Evolutionary conservation across 2,888 invertebrate species (phyloP), one percentile per base, ranked within the genome.

Genomic region (Perizoma flavofasciatum): DNA sequence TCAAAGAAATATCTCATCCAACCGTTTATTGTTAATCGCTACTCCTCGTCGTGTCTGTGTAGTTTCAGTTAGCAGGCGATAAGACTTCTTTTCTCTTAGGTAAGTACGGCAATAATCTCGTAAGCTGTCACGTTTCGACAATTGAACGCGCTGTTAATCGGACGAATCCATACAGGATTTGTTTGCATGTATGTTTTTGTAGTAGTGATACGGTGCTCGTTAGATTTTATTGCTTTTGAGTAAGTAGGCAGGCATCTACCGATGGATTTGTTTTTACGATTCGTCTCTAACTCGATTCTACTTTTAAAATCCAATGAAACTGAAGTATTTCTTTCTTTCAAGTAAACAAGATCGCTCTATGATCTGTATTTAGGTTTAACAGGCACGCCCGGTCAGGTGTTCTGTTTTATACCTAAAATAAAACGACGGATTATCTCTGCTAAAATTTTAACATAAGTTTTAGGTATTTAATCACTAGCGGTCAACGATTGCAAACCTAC

Each of bases 51-150:
- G 56, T 57, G 51, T 49, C 33, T 49, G 62, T 63, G 62, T 50
- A 34, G 59, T 58, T 58, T 37, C 59, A n/a, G 41, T 44, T 50
- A 35, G 35, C 39, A 39, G 43, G 46, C 58, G 33, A 40, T 22
- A 56, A 46, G 46, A 35, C 51, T 53, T 58, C 48, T 43, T 41
- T 54, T 43, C 51, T 63, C 41, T 8, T 40, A 81, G 84, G 83
- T 85, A 73, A 81, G 84, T 68, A 72, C 70, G 61, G 69, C 76
- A 72, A 79, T 84, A 79, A 81, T 83, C 81, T 81, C 62, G 70
- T 56, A 74, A 76, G 72, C 78, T 73, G 84, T 87, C 87, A 86
- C 88, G 88, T 86, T 86, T 82, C 75, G 81, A 82, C 85, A 79
- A 86, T 86, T 83, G 81, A 82, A 79, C 79, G 75, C 70, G 75